A percentile compares a stretch with the other conserved stretches of the same genome.
Conservation (phyloP, 2,797 vertebrate species). For the Sebastiscus albofasciatus region DNA sequence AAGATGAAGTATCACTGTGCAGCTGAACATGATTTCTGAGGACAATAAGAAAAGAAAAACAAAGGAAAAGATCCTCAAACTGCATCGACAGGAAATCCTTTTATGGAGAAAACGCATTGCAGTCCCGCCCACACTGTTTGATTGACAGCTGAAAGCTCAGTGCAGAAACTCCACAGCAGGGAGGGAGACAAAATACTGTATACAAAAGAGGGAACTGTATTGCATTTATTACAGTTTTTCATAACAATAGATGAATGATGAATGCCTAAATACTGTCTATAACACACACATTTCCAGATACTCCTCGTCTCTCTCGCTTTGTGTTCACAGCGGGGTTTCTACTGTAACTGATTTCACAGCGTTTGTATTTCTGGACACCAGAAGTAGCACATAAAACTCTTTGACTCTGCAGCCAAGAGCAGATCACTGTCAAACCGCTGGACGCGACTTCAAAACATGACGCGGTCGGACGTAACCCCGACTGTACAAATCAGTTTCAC, state of each 20-base stretch:
- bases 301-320: background rate
- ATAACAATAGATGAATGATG: background rate
- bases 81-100: slow-evolving; percentile 16
- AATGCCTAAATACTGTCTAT: background rate
- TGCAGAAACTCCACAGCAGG: background rate
- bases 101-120: background rate
- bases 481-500: slow-evolving; percentile 22
- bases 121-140: slow-evolving; percentile 5
- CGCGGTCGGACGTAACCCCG: background rate
- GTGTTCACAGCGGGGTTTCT: background rate
- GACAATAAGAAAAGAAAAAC: background rate
- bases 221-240: no score
- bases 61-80: background rate
- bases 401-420: slow-evolving; percentile 5
- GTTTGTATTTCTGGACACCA: slow-evolving; percentile 13
- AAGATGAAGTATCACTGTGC: background rate
- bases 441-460: slow-evolving; percentile 4
- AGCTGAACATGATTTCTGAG: background rate
- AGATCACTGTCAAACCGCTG: slow-evolving; percentile 10
- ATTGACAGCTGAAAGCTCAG: slow-evolving; percentile 5
- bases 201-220: background rate
- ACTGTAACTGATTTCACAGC: slow-evolving; percentile 5
- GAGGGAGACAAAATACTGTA: background rate
- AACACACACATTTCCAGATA: background rate
- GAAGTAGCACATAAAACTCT: slow-evolving; percentile 17